Percentiles rank a stretch among this genome's conserved stretches.
These are phyloP conservation scores for Zaprionus kolodkinae DNA, from an alignment of 1,140 invertebrate species.

Conservation along the genomic window DNA sequence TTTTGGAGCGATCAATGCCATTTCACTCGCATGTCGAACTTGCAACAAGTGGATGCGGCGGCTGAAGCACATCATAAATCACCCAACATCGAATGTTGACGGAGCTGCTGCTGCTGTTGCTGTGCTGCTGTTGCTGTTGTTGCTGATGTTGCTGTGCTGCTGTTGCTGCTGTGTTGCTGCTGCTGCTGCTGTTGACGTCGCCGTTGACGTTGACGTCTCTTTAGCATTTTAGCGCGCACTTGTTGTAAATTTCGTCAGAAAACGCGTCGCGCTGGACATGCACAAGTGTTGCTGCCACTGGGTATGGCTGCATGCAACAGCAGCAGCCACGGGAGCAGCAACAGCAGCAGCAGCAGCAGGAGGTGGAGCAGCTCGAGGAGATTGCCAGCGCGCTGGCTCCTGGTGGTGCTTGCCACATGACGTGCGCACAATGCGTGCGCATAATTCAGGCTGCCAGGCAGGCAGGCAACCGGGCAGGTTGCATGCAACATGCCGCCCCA, in stretches of 20 bases:
- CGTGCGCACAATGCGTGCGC: slow-evolving; percentile 82
- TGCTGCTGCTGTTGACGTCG: slow-evolving; percentile 37
- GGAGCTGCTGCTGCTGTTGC: background rate
- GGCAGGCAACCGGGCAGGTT: slow-evolving; percentile 27
- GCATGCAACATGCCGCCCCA: slow-evolving; percentile 69
- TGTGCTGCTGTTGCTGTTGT: slow-evolving; percentile 15
- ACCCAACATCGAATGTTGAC: slow-evolving; percentile 32
- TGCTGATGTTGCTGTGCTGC: slow-evolving; percentile 11
- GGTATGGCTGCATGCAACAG: slow-evolving; percentile 26
- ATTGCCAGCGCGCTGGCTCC: slow-evolving; percentile 30
- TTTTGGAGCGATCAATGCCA: slow-evolving; percentile 76
- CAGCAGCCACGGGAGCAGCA: background rate
- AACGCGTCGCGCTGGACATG: slow-evolving; percentile 58
- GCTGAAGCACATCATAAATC: slow-evolving; percentile 80
- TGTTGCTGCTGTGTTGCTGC: background rate
- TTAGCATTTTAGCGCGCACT: slow-evolving; percentile 75
- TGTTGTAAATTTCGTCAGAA: slow-evolving; percentile 80
- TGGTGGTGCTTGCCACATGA: slow-evolving; percentile 56
- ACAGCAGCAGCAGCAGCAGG: background rate
- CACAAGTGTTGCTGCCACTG: slow-evolving; percentile 64
- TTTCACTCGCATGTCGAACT: slow-evolving; percentile 71
- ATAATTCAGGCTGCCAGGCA: slow-evolving; percentile 68
- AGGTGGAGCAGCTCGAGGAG: background rate
- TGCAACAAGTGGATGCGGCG: slow-evolving; percentile 28
- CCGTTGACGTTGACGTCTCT: slow-evolving; percentile 59